These are phyloP conservation scores for Morinoia aosen DNA, from an alignment of 2,888 invertebrate species.

Conservation along the genomic window DNA sequence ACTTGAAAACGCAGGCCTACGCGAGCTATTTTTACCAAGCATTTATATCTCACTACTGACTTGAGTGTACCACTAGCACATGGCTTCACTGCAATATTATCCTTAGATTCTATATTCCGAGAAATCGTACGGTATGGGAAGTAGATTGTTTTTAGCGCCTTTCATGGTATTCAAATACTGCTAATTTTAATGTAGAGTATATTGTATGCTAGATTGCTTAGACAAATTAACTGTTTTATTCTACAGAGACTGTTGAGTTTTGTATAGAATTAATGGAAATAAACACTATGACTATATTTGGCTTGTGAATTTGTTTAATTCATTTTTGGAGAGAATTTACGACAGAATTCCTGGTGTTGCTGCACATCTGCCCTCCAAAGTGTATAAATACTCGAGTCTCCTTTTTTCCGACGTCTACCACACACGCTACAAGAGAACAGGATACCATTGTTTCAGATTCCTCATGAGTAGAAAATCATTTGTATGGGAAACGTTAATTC, in stretches of 20 bases:
- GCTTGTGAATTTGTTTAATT: not conserved
- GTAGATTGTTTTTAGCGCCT: conserved; percentile 12
- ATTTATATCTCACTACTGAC: not conserved
- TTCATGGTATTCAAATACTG: conserved; percentile 2
- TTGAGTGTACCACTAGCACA: not conserved
- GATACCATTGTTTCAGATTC: not conserved
- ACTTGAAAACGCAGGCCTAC: not conserved
- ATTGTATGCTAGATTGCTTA: not conserved
- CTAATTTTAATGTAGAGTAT: conserved; percentile 10
- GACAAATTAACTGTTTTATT: conserved; percentile 2
- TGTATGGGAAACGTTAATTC: not conserved
- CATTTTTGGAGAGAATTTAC: not conserved
- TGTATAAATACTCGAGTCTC: not conserved
- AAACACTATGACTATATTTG: not conserved
- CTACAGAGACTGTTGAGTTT: not conserved
- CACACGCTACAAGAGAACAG: too few species aligned
- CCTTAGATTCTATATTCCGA: not conserved
- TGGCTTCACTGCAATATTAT: not conserved
- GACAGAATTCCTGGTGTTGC: not conserved
- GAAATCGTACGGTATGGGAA: not conserved
- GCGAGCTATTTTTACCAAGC: not conserved
- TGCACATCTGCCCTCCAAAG: not conserved
- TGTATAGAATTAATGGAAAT: not conserved
- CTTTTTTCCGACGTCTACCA: too few species aligned
- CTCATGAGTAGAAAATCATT: not conserved